Conservation (phyloP, 1,140 invertebrate species). For the Andricus grossulariae region DNA sequence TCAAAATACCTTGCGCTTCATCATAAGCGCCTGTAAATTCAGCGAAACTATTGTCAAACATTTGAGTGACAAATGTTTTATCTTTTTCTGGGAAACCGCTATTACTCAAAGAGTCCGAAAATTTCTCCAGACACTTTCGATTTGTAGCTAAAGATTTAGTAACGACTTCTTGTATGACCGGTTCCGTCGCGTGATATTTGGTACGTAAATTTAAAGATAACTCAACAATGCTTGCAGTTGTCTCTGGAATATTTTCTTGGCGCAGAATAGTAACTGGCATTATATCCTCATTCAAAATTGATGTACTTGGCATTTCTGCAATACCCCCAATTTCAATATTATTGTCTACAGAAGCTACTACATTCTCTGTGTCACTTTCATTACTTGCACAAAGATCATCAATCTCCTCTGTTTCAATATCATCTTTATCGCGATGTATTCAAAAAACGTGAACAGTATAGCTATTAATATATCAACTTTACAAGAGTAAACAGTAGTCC, state of each 20-base stretch:
- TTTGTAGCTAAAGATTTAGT: not conserved
- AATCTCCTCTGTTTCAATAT: not conserved
- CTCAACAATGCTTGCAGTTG: not conserved
- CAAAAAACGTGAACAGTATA: not conserved
- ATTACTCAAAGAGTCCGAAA: not conserved
- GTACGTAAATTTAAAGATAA: not conserved
- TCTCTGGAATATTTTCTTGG: not conserved
- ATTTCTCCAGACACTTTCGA: slow-evolving; percentile 30
- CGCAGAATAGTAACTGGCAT: not conserved
- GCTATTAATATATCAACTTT: too few relatives aligned
- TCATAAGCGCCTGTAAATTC: not conserved
- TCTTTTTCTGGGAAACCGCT: not conserved
- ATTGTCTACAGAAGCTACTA: not conserved
- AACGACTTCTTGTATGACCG: not conserved
- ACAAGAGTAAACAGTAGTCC: too few relatives aligned
- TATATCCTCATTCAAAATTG: not conserved
- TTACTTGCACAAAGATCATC: not conserved
- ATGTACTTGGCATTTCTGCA: not conserved
- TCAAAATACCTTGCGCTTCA: not conserved
- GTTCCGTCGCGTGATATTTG: not conserved
- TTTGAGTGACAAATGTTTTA: slow-evolving; percentile 1
- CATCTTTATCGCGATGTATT: not conserved
- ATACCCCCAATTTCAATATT: not conserved
- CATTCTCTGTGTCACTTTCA: not conserved
- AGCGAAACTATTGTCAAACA: slow-evolving; percentile 20